These are phyloP conservation scores for Brenthis ino DNA, from an alignment of 2,888 invertebrate genomes.

Conservation along the genomic window DNA sequence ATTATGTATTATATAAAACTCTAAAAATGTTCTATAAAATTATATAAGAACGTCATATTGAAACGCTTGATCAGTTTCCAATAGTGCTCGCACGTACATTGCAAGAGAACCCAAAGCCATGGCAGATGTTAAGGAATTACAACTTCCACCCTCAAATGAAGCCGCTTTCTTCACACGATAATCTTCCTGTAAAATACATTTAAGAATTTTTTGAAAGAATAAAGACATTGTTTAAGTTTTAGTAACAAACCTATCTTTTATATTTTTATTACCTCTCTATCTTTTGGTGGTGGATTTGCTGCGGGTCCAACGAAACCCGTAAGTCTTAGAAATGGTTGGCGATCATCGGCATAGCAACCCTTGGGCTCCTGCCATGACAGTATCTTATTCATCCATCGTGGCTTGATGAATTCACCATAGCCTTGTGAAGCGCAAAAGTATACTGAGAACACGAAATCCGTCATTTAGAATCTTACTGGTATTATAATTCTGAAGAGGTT, in stretches of 20 bases:
- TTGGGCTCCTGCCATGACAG: slow-evolving; percentile 74
- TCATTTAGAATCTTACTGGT: no score
- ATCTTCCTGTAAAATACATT: slow-evolving; percentile 56
- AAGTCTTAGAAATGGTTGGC: slow-evolving; percentile 67
- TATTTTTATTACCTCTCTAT: slow-evolving; percentile 59
- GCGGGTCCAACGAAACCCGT: slow-evolving; percentile 66
- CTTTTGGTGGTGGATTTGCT: slow-evolving; percentile 52
- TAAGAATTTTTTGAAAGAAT: neutral
- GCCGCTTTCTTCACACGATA: slow-evolving; percentile 71
- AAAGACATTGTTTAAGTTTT: neutral
- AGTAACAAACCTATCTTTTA: neutral
- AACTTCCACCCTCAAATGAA: slow-evolving; percentile 65
- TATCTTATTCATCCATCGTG: slow-evolving; percentile 77
- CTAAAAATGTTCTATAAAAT: slow-evolving; percentile 24
- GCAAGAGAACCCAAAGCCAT: slow-evolving; percentile 72
- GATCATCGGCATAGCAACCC: slow-evolving; percentile 73
- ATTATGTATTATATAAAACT: slow-evolving; percentile 5
- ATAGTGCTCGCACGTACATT: slow-evolving; percentile 66
- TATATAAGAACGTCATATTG: slow-evolving; percentile 70
- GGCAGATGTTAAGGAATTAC: slow-evolving; percentile 72
- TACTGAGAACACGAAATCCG: slow-evolving; percentile 52
- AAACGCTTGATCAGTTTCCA: slow-evolving; percentile 75
- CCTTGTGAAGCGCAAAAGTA: slow-evolving; percentile 71
- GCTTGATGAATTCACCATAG: slow-evolving; percentile 76
- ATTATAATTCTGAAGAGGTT: no score